A percentile compares a stretch with the other conserved stretches of the same genome.
phyloP scores from a whole-genome alignment of 2,797 vertebrate genomes.

The Cheracebus regulus region DNA sequence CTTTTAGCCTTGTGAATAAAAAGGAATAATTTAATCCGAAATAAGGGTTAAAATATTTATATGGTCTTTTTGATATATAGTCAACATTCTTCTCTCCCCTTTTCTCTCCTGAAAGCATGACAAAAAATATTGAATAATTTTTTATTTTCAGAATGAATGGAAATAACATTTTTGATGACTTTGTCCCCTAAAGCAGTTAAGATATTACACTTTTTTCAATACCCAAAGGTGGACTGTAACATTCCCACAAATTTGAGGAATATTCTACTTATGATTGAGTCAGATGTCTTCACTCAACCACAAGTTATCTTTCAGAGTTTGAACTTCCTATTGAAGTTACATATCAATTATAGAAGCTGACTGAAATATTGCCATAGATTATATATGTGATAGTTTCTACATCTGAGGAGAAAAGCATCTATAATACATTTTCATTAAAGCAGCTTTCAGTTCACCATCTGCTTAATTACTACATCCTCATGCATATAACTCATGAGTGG shows the following conservation, averaged over 20 bases:
- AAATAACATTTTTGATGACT: not conserved
- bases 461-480: constrained; percentile 39
- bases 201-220: not conserved
- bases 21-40: not conserved
- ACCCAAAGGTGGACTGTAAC: not conserved
- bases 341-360: constrained; percentile 43
- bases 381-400: constrained; percentile 30
- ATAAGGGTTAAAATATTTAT: not conserved
- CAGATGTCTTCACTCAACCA: constrained; percentile 5
- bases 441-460: not conserved
- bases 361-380: constrained; percentile 33
- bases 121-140: not conserved
- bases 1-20: not conserved
- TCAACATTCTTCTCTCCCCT: not conserved
- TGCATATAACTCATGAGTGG: constrained; percentile 28
- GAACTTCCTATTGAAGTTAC: not conserved
- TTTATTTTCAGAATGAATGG: constrained; percentile 16
- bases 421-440: constrained; percentile 59
- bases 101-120: not conserved
- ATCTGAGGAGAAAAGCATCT: constrained; percentile 45
- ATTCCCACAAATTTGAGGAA: not conserved
- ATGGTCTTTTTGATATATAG: not conserved
- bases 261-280: not conserved
- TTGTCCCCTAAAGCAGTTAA: not conserved
- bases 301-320: not conserved